Evolutionary conservation across 2,113 vertebrate species (phyloP).

Genomic region (Astur gentilis): DNA sequence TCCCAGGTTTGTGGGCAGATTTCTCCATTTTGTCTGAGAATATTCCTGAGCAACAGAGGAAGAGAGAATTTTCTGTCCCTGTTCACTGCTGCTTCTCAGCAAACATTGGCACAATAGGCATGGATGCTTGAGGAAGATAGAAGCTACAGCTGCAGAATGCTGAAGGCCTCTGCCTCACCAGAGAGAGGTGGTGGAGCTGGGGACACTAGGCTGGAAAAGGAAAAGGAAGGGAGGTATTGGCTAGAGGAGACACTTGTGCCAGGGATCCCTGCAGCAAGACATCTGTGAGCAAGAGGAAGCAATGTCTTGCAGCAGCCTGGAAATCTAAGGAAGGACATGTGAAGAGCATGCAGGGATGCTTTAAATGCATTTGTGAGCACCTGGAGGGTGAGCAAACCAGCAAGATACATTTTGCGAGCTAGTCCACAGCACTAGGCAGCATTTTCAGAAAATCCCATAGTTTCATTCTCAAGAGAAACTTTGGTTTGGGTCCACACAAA

Average conservation of each 20-base stretch:
- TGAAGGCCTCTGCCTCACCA: neutral
- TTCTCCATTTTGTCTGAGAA: neutral
- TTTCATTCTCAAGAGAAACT: neutral
- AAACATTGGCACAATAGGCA: fast-evolving
- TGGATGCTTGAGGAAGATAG: fast-evolving
- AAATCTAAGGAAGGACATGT: fast-evolving
- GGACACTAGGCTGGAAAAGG: neutral
- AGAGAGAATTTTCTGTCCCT: neutral
- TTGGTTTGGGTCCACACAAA: neutral
- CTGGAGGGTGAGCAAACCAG: neutral
- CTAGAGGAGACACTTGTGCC: neutral
- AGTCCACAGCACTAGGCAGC: neutral
- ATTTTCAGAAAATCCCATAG: neutral
- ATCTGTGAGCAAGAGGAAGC: neutral
- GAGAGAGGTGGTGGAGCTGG: neutral
- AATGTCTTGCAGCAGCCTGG: neutral
- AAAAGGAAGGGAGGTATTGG: neutral
- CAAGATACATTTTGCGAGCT: neutral
- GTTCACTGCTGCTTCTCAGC: neutral
- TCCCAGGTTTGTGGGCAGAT: neutral
- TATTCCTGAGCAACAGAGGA: neutral
- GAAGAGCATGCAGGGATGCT: fast-evolving
- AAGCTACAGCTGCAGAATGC: neutral
- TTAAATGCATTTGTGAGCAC: neutral
- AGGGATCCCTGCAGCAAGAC: neutral